Percentiles rank a stretch among this genome's conserved stretches.
Conservation (phyloP, 2,113 vertebrate genomes). For the Erythrocercus mccallii region DNA sequence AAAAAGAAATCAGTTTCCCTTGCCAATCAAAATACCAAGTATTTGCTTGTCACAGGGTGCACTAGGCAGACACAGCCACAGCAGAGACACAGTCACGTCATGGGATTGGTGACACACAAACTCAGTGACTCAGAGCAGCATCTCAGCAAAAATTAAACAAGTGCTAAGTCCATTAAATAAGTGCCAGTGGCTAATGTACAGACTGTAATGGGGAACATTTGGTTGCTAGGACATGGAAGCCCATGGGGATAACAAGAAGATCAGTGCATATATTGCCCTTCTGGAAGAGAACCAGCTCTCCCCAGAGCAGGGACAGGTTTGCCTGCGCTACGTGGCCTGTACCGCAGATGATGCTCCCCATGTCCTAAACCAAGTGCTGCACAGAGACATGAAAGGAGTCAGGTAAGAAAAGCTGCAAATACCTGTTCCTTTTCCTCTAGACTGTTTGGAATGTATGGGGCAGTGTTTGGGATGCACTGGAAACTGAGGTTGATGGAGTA, state of each 20-base stretch:
- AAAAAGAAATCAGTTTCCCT: neutral
- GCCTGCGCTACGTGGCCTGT: slow-evolving; percentile 75
- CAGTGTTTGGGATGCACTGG: neutral
- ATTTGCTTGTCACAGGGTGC: neutral
- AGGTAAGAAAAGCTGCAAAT: slow-evolving; percentile 66
- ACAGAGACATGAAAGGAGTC: slow-evolving; percentile 75
- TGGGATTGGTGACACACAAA: neutral
- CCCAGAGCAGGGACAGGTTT: slow-evolving; percentile 35
- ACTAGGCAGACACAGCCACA: neutral
- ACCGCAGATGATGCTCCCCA: slow-evolving; percentile 68
- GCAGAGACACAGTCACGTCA: neutral
- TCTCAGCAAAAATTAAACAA: neutral
- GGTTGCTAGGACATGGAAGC: slow-evolving; percentile 73
- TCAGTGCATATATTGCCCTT: slow-evolving; percentile 78
- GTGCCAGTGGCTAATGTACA: neutral
- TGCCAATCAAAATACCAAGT: neutral
- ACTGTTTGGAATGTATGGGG: neutral
- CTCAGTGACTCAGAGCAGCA: neutral
- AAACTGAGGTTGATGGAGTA: neutral
- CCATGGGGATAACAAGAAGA: slow-evolving; percentile 74
- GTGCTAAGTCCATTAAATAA: neutral
- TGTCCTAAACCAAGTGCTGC: slow-evolving; percentile 71
- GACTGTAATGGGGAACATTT: slow-evolving; percentile 29
- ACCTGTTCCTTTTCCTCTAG: neutral
- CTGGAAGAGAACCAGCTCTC: slow-evolving; percentile 68